Evolutionary conservation across 2,888 invertebrate species (phyloP), one percentile per base, ranked within the genome.

Genomic region (Pheosia tremula): DNA sequence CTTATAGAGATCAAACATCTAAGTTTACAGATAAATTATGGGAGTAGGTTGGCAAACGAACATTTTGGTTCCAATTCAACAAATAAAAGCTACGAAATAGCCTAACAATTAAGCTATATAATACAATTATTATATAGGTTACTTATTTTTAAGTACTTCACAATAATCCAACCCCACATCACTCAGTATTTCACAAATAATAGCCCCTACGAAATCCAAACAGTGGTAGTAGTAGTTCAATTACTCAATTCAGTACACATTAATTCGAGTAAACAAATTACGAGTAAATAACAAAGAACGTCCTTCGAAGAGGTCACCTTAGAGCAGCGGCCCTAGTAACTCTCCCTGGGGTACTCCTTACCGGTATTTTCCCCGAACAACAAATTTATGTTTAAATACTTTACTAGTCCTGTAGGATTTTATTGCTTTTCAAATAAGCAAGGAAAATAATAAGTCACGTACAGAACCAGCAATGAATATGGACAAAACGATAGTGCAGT

Each of bases 301-400:
- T 79, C 89, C 88, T 90, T 88, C 82, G 75, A 84, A 78, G 78
- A 85, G 88, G 88, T 88, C 88, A 83, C 85, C 72, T 68, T 81
- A 81, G 70, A 82, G 79, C 82, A 82, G 77, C 71, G 81, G 85
- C 67, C 82, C 76, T 73, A 82, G 71, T 75, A 82, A 67, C 69
- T 63, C 71, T 79, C 89, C 86, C 79, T 83, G 80, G 60, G 71
- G 77, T 72, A 86, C 83, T 72, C 83, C 78, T 62, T 69, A 64
- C 71, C 61, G 47, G 64, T 69, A 67, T 67, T 39, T 57, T 60
- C 62, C 59, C 24, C 57, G 55, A 59, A 60, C 13, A 10, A n/a
- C 8, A 9, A 55, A 55, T 38, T 11, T 7, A 13, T 41, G 56
- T 11, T 37, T 37, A 11, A 53, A 53, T 11, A 53, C 4, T 5